Base-by-base conservation (phyloP, 1,140 invertebrate genomes). In the Pogonus chalceus region DNA sequence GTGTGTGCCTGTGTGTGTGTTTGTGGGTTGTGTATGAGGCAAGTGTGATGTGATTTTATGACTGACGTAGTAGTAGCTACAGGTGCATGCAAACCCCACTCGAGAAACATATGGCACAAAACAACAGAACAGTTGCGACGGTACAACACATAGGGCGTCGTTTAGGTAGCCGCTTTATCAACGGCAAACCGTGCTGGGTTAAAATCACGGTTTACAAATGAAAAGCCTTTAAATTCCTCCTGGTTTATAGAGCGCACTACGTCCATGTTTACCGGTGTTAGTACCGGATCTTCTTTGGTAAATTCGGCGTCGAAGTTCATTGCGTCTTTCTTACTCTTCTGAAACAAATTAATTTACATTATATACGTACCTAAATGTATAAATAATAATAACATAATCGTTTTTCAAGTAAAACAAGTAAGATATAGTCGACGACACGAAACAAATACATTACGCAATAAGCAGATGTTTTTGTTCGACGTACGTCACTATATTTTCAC, bases 231-330 rank as follows among this genome's bases (percentile, higher is more conserved):
- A 76, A 99, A 99, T 73, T 98, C 94, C 62, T 97, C 94, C 74
- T 96, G 92, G 77, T 97, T 98, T 65, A 98, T 98, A 58, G 88
- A 88, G 56, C 87, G 81, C 46, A 98, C 79, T 53, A 94, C 86
- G 64, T 95, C 91, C 23, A 83, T 75, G 62, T 93, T 87, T 35
- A 98, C 85, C 7, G 96, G 96, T 18, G 96, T 98, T 53, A 99
- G 76, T 18, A 88, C 81, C 2, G 96, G 95, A 61, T 98, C 95
- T 75, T 99, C 96, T 72, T 93, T 93, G 4, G 96, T 99, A 71
- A 99, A 99, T 78, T 99, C 96, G 12, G 94, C 84, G 75, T 99
- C 96, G 76, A 99, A 99, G 78, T 99, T 99, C 60, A 92, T 83
- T 39, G 94, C 94, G 75, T 99, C 96, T 67, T 91, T 91, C 76